These are phyloP conservation scores for Ochlodes sylvanus DNA, from an alignment of 2,888 invertebrate genomes.

Conservation along the genomic window DNA sequence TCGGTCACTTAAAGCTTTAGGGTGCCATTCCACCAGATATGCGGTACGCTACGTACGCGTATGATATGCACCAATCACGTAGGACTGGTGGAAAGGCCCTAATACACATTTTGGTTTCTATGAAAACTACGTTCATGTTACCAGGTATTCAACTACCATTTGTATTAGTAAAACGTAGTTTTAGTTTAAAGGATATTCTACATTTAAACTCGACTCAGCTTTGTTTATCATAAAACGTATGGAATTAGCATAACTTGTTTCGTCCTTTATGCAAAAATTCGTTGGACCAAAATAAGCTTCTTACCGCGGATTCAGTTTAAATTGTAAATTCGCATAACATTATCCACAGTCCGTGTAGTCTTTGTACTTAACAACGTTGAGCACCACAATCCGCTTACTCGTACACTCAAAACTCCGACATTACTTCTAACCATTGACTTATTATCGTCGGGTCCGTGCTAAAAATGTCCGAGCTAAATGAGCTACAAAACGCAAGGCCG, in stretches of 20 bases:
- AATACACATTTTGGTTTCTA: not conserved
- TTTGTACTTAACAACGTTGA: slow-evolving; percentile 27
- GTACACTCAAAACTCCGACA: not conserved
- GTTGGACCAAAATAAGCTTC: slow-evolving; percentile 35
- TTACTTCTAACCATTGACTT: too few relatives aligned
- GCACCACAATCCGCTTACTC: slow-evolving; percentile 30
- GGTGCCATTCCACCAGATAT: too few relatives aligned
- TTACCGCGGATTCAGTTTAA: slow-evolving; percentile 30
- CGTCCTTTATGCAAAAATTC: slow-evolving; percentile 34
- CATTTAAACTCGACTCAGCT: slow-evolving; percentile 25
- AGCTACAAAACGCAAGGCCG: too few relatives aligned
- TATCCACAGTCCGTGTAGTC: slow-evolving; percentile 28
- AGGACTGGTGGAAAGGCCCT: too few relatives aligned
- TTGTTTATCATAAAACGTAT: slow-evolving; percentile 34
- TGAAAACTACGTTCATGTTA: not conserved
- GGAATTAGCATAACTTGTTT: slow-evolving; percentile 35
- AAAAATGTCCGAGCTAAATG: too few relatives aligned
- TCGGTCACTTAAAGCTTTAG: too few relatives aligned
- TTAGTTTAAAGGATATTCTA: slow-evolving; percentile 22
- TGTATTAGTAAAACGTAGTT: too few relatives aligned
- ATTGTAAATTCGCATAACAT: slow-evolving; percentile 34
- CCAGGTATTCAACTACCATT: too few relatives aligned
- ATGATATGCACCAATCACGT: too few relatives aligned
- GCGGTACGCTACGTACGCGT: too few relatives aligned
- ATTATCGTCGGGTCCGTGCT: too few relatives aligned